Percentiles rank a stretch among this genome's conserved stretches.
Evolutionary conservation across 2,113 vertebrate species (phyloP).

Genomic region (Eurystomus gularis): DNA sequence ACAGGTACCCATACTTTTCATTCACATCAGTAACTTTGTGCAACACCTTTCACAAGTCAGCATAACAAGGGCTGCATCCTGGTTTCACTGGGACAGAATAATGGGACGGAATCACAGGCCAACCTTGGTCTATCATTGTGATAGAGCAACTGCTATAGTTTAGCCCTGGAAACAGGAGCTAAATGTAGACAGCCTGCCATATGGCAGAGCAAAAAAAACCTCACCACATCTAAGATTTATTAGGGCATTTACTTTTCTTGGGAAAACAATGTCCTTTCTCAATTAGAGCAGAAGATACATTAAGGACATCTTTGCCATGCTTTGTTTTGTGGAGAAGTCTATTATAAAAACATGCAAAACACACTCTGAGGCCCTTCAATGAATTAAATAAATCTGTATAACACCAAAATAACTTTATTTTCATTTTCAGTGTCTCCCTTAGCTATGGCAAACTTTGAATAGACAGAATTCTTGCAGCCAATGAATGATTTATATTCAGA

Average conservation of each 20-base stretch:
- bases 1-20: neutral
- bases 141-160: no score
- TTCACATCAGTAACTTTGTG: neutral
- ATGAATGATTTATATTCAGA: neutral
- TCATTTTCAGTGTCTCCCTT: neutral
- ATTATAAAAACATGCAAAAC: neutral
- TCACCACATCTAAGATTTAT: neutral
- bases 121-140: no score
- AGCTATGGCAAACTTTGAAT: neutral
- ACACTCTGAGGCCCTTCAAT: neutral
- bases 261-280: neutral
- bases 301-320: neutral
- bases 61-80: neutral
- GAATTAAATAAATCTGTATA: neutral
- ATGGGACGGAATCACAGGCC: no score
- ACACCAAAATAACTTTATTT: neutral
- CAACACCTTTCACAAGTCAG: neutral
- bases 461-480: neutral
- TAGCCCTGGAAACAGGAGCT: no score
- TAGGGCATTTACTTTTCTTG: neutral
- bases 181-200: neutral
- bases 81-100: no score
- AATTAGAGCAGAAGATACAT: neutral
- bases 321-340: neutral
- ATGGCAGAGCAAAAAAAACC: neutral